phyloP scores from a whole-genome alignment of 2,113 vertebrate genomes.

The Sinocyclocheilus rhinocerous region DNA sequence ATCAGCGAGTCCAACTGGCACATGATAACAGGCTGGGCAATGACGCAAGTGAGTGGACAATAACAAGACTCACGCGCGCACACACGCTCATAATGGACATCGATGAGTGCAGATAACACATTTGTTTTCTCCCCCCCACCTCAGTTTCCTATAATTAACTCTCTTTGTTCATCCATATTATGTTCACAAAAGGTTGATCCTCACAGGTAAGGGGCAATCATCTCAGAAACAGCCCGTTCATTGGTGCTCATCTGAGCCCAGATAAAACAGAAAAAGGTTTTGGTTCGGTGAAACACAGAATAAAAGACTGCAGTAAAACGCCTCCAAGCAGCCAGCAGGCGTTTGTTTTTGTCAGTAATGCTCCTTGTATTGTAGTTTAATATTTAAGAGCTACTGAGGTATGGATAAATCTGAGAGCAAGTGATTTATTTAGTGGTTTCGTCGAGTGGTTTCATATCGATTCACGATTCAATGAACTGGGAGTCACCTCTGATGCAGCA shows the following conservation, averaged over 20 bases:
- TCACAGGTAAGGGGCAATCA: neutral
- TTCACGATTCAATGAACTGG: conserved; percentile 14
- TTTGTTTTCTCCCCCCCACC: neutral
- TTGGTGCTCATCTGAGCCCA: too few relatives aligned
- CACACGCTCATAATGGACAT: conserved; percentile 32
- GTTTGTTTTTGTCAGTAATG: neutral
- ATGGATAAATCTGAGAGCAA: neutral
- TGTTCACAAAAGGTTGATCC: conserved; percentile 6
- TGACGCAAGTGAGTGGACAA: conserved; percentile 45
- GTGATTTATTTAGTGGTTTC: neutral
- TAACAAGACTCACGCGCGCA: conserved; percentile 23
- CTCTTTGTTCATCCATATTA: conserved; percentile 16
- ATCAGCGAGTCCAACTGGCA: conserved; percentile 32
- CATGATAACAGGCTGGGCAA: conserved; percentile 41
- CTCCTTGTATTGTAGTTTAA: neutral
- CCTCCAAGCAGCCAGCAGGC: neutral
- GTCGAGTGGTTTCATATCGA: neutral
- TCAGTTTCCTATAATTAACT: conserved; percentile 25
- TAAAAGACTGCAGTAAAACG: neutral
- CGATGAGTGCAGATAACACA: neutral
- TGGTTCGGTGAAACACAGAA: neutral
- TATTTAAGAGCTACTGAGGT: neutral
- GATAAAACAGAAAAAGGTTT: neutral
- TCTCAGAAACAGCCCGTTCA: neutral
- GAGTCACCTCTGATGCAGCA: conserved; percentile 22